phyloP scores from a whole-genome alignment of 2,113 vertebrate genomes.

The Lepisosteus osseus region DNA sequence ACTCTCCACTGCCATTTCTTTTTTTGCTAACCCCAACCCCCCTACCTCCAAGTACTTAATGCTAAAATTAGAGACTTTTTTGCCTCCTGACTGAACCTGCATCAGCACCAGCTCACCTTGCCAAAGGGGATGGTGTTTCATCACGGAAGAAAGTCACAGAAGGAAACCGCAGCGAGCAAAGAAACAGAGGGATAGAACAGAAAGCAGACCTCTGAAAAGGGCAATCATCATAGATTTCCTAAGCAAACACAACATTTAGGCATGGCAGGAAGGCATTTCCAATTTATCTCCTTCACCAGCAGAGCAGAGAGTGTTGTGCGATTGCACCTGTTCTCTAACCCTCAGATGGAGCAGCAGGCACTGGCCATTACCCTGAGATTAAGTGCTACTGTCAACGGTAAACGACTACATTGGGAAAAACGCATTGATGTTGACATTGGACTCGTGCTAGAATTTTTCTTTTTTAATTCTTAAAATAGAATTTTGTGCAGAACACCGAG shows the following conservation, averaged over 20 bases:
- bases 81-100: constrained; percentile 48
- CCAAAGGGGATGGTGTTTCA: constrained; percentile 64
- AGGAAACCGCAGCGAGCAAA: constrained; percentile 42
- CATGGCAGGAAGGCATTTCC: too few relatives aligned
- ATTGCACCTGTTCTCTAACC: too few relatives aligned
- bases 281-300: not conserved
- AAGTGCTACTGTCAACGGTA: constrained; percentile 55
- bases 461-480: not conserved
- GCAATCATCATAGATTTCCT: not conserved
- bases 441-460: constrained; percentile 19
- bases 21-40: constrained; percentile 11
- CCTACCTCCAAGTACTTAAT: constrained; percentile 29
- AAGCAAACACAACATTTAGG: not conserved
- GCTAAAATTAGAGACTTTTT: constrained; percentile 53
- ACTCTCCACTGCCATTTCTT: constrained; percentile 35
- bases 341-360: constrained; percentile 2
- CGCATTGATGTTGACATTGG: constrained; percentile 55
- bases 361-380: constrained; percentile 28
- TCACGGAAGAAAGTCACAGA: constrained; percentile 44
- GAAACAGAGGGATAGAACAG: constrained; percentile 29
- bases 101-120: constrained; percentile 72
- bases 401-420: constrained; percentile 53
- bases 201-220: not conserved
- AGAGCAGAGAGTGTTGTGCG: not conserved
- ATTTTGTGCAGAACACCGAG: not conserved